Base-by-base conservation (phyloP, 2,888 invertebrate genomes). In the Stictocephala bisonia region DNA sequence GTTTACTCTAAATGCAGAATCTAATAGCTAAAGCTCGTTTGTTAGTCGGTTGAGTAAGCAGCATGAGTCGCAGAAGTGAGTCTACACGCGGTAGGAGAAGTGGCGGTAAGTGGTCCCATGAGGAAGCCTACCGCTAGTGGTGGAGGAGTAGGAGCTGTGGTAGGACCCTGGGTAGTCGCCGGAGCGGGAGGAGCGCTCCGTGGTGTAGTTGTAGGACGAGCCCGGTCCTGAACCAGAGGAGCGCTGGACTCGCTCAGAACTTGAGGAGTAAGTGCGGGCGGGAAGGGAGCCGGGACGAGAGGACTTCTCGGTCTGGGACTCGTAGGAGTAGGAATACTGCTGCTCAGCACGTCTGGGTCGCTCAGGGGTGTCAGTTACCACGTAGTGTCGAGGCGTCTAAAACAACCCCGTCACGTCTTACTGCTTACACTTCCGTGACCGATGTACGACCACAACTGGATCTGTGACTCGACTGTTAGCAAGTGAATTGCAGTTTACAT, bases 371-470 rank as follows among this genome's bases (percentile, higher is more conserved):
- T 93, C 93, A 85, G 90, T 90, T 85, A 93, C 92, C 86, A 93
- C 90, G 88, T 93, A 93, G 88, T 93, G 92, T 85, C 94, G 92
- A 82, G 94, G 93, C 87, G 91, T 94, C 94, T 94, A 80, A 77
- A 79, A 79, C 77, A 78, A 27, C 73, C 56, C 60, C 73, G 67
- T 27, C 26, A 67, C 68, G 72, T 67, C 72, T 53, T 50, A 69
- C 22, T 53, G n/a, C n/a, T n/a, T n/a, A n/a, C n/a, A n/a, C n/a
- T n/a, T n/a, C n/a, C n/a, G n/a, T n/a, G n/a, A n/a, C n/a, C n/a
- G n/a, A n/a, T n/a, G n/a, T n/a, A n/a, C n/a, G n/a, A 35, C 60
- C 44, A 44, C 44, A n/a, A 44, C 9, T 60, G n/a, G n/a, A n/a
- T n/a, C n/a, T n/a, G n/a, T n/a, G n/a, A n/a, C n/a, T n/a, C n/a